Percentiles rank a stretch among this genome's conserved stretches.
These are phyloP conservation scores for Eublepharis macularius DNA, from an alignment of 2,113 vertebrate species.

Conservation along the genomic window DNA sequence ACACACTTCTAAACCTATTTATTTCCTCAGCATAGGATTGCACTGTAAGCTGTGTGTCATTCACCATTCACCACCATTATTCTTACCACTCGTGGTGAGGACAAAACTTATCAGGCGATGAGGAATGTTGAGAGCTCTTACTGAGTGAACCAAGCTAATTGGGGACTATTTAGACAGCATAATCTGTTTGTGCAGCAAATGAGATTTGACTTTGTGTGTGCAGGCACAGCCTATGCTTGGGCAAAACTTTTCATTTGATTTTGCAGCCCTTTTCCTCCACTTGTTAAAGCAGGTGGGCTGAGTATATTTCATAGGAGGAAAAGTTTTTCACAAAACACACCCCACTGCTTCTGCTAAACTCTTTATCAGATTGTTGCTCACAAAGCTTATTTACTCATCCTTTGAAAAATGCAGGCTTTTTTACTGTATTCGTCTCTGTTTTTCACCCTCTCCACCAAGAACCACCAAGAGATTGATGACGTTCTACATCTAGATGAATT, in stretches of 20 bases:
- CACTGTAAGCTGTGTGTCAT: too few relatives aligned
- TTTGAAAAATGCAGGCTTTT: too few relatives aligned
- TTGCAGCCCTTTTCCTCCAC: too few relatives aligned
- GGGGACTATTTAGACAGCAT: neutral
- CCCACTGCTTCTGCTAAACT: neutral
- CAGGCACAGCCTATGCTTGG: too few relatives aligned
- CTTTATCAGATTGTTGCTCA: neutral
- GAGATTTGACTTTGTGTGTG: neutral
- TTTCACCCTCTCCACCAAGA: too few relatives aligned
- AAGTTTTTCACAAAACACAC: neutral
- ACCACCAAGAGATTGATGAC: too few relatives aligned
- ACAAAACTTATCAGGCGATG: neutral
- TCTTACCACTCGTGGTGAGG: neutral
- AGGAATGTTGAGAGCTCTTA: neutral
- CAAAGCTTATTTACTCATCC: too few relatives aligned
- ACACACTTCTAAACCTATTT: too few relatives aligned
- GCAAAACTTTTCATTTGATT: too few relatives aligned
- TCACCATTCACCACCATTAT: fast-evolving
- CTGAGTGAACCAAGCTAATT: neutral
- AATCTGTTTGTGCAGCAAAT: neutral
- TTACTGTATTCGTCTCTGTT: too few relatives aligned
- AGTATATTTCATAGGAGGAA: neutral
- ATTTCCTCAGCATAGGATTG: neutral
- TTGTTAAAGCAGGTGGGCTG: neutral
- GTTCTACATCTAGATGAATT: too few relatives aligned